These are phyloP conservation scores for Harpagifer antarcticus DNA, from an alignment of 2,797 vertebrate genomes.

Conservation along the genomic window DNA sequence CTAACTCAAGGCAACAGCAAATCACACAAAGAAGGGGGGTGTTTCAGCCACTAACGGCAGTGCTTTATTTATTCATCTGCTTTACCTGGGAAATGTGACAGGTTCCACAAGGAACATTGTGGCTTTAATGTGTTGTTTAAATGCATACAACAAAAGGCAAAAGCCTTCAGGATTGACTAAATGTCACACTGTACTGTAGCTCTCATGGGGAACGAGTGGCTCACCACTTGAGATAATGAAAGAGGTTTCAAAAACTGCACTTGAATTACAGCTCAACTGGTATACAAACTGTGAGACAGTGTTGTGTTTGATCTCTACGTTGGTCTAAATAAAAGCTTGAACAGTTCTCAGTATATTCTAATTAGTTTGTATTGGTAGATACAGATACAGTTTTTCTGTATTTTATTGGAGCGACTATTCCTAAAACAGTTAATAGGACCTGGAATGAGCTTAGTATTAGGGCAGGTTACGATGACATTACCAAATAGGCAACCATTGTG, in stretches of 20 bases:
- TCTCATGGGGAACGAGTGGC: conserved; percentile 54
- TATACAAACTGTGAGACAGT: conserved; percentile 16
- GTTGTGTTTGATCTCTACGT: conserved; percentile 47
- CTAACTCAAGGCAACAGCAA: conserved; percentile 75
- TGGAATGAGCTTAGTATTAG: background rate
- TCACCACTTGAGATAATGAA: conserved; percentile 66
- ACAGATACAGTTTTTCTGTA: conserved; percentile 9
- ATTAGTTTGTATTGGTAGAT: conserved; percentile 13
- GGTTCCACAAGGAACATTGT: conserved; percentile 58
- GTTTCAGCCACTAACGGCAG: conserved; percentile 48
- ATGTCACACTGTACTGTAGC: conserved; percentile 63
- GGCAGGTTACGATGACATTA: background rate
- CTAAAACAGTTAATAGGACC: background rate
- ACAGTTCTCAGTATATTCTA: conserved; percentile 7
- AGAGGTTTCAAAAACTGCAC: conserved; percentile 54
- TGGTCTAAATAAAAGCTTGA: conserved; percentile 42
- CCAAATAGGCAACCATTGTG: background rate
- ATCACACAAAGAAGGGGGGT: conserved; percentile 51
- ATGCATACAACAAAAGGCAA: conserved; percentile 69
- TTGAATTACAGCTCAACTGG: conserved; percentile 39
- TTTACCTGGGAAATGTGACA: conserved; percentile 78
- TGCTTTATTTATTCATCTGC: conserved; percentile 78
- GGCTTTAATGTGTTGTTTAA: conserved; percentile 79
- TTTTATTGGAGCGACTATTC: background rate
- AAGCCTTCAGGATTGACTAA: conserved; percentile 67